Percentiles rank a stretch among this genome's conserved stretches.
Evolutionary conservation across 2,113 vertebrate species (phyloP).

Genomic region (Protomyctophum bolini): DNA sequence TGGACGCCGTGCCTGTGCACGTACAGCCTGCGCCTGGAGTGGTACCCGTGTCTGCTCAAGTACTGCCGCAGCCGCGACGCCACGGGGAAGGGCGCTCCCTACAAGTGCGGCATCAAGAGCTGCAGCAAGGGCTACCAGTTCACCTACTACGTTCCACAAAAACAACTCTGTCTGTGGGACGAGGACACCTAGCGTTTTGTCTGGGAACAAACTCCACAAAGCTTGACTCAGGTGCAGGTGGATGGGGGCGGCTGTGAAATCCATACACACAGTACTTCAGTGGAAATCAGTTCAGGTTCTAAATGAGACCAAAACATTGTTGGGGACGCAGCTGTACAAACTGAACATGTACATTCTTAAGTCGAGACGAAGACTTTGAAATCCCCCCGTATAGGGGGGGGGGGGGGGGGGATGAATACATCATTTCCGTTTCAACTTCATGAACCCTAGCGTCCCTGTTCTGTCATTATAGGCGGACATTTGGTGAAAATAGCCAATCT

Average conservation of each 20-base stretch:
- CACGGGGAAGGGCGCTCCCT: slow-evolving; percentile 82
- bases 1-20: slow-evolving; percentile 90
- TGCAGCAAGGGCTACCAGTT: slow-evolving; percentile 95
- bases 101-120: slow-evolving; percentile 98
- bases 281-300: slow-evolving; percentile 41
- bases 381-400: no score
- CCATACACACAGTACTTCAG: not conserved
- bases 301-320: slow-evolving; percentile 51
- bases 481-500: no score
- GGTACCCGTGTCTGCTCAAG: slow-evolving; percentile 97
- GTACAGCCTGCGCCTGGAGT: slow-evolving; percentile 89
- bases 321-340: slow-evolving; percentile 20
- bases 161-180: slow-evolving; percentile 95
- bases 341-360: not conserved
- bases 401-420: not conserved
- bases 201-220: not conserved
- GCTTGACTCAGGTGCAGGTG: no score
- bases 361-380: slow-evolving; percentile 14
- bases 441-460: no score
- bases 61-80: slow-evolving; percentile 89
- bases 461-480: no score
- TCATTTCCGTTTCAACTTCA: slow-evolving; percentile 2
- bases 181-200: slow-evolving; percentile 85
- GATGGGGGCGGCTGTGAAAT: no score
- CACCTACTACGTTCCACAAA: slow-evolving; percentile 87